phyloP scores from a whole-genome alignment of 2,797 vertebrate genomes.

The Sarcoramphus papa region DNA sequence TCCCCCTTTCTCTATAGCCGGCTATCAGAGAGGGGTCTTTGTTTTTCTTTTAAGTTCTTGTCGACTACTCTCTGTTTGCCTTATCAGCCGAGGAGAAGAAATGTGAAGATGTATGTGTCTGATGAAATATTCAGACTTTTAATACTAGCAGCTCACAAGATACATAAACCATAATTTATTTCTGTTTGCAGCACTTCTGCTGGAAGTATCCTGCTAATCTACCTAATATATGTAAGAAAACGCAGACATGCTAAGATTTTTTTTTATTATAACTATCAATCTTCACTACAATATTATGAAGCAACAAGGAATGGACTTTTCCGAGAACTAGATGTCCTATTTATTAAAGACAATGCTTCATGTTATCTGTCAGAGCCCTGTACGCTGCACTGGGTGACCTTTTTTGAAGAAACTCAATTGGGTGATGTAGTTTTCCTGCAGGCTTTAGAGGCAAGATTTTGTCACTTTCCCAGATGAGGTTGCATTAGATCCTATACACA shows the following conservation, averaged over 20 bases:
- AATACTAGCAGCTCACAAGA: slow-evolving; percentile 5
- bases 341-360: not conserved
- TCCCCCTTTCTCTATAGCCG: not conserved
- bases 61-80: not conserved
- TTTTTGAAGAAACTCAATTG: not conserved
- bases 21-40: not conserved
- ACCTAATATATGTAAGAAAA: slow-evolving; percentile 8
- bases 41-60: not conserved
- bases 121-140: slow-evolving; percentile 58
- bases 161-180: slow-evolving; percentile 21
- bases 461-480: not conserved
- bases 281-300: not conserved
- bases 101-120: not conserved
- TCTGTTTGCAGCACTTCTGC: slow-evolving; percentile 22
- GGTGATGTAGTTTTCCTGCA: not conserved
- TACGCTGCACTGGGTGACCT: not conserved
- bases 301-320: not conserved
- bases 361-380: not conserved
- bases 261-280: slow-evolving; percentile 5
- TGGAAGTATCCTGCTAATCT: slow-evolving; percentile 44
- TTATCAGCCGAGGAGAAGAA: not conserved
- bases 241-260: not conserved
- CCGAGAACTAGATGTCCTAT: not conserved
- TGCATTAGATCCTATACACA: not conserved
- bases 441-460: not conserved